Evolutionary conservation across 2,113 vertebrate species (phyloP).

Genomic region (Gorilla gorilla): DNA sequence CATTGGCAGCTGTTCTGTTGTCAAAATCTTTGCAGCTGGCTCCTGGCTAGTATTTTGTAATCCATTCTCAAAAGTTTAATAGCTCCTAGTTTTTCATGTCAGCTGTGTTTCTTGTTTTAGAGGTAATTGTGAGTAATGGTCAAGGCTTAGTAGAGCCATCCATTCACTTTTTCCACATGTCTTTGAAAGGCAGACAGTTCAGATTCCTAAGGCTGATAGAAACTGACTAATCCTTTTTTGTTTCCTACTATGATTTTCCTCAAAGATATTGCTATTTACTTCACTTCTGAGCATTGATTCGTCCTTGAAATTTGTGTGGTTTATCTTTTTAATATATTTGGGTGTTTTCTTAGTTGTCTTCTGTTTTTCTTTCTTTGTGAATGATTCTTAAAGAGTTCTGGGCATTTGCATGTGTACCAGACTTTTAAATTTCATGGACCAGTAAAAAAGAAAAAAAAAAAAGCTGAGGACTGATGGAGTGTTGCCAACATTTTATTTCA

Average conservation of each 20-base stretch:
- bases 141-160: neutral
- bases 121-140: neutral
- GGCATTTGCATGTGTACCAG: constrained; percentile 41
- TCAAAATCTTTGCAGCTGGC: constrained; percentile 38
- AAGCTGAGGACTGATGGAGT: neutral
- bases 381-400: constrained; percentile 18
- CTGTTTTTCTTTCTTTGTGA: constrained; percentile 37
- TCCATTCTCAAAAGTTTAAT: constrained; percentile 41
- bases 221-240: neutral
- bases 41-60: constrained; percentile 50
- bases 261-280: neutral
- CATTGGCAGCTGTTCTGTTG: neutral
- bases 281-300: neutral
- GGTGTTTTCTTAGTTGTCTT: constrained; percentile 36
- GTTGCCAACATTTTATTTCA: constrained; percentile 36
- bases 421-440: constrained; percentile 16
- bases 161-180: neutral
- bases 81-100: neutral
- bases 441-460: neutral
- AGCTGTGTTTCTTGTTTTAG: neutral
- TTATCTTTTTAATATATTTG: neutral
- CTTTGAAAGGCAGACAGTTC: constrained; percentile 11
- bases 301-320: neutral
- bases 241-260: neutral
- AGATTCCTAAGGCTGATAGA: neutral